Percentiles rank a stretch among this genome's conserved stretches.
phyloP scores from a whole-genome alignment of 92 coral and sea anemone species.

The Nematostella vectensis region DNA sequence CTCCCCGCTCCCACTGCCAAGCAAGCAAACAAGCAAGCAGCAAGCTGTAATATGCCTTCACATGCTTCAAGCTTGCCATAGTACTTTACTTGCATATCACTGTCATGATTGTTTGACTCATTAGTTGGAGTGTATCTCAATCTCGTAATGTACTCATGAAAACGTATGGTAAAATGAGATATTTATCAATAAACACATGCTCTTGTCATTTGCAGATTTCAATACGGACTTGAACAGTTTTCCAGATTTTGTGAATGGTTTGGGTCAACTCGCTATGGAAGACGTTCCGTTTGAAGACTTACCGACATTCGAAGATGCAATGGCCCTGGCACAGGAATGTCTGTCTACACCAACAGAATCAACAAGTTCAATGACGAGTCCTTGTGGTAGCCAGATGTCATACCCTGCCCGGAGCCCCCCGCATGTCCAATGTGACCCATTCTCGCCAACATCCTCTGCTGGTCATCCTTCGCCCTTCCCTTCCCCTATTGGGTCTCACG shows the following conservation, averaged over 20 bases:
- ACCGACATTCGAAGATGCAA: slow-evolving; percentile 79
- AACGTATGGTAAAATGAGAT: too few species aligned
- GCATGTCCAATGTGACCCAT: slow-evolving; percentile 50
- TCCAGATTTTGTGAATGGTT: slow-evolving; percentile 28
- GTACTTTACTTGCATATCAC: too few species aligned
- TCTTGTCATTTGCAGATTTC: slow-evolving; percentile 55
- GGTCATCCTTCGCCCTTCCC: slow-evolving; percentile 48
- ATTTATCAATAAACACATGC: too few species aligned
- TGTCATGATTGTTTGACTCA: too few species aligned
- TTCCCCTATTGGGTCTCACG: slow-evolving; percentile 45
- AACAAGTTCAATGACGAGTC: slow-evolving; percentile 45
- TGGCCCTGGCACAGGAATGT: slow-evolving; percentile 54
- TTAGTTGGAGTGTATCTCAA: too few species aligned
- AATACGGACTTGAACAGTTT: slow-evolving; percentile 43
- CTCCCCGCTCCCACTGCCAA: slow-evolving; percentile 10
- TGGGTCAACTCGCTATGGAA: slow-evolving; percentile 39
- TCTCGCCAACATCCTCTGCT: slow-evolving; percentile 47
- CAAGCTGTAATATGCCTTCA: too few species aligned
- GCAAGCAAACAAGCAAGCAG: too few species aligned
- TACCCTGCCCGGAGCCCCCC: slow-evolving; percentile 54
- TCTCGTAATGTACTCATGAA: too few species aligned
- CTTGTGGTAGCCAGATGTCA: slow-evolving; percentile 49
- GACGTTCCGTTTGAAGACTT: slow-evolving; percentile 41
- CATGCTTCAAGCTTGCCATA: too few species aligned
- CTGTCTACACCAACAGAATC: slow-evolving; percentile 45